phyloP scores from a whole-genome alignment of 2,888 invertebrate genomes.

The Polyommatus icarus region DNA sequence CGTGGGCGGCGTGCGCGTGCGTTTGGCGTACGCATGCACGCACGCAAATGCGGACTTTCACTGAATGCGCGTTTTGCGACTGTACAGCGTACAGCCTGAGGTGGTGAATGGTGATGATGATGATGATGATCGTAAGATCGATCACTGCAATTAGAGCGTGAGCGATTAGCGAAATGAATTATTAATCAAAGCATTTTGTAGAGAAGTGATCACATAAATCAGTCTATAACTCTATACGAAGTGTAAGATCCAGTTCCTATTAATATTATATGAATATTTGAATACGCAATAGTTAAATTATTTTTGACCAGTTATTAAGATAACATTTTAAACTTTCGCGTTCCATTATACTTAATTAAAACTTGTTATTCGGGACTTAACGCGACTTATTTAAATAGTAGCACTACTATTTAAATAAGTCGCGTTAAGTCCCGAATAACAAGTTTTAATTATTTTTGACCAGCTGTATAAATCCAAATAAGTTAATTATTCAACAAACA shows the following conservation, averaged over 20 bases:
- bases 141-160: slow-evolving; percentile 22
- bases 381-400: too few species aligned
- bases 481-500: too few species aligned
- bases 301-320: too few species aligned
- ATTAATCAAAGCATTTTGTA: neutral
- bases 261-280: neutral
- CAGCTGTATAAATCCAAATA: too few species aligned
- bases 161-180: neutral
- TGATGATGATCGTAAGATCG: neutral
- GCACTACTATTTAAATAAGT: too few species aligned
- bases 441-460: too few species aligned
- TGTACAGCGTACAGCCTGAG: neutral
- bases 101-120: neutral
- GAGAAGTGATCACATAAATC: neutral
- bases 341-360: too few species aligned
- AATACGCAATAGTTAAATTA: too few species aligned
- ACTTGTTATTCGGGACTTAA: too few species aligned
- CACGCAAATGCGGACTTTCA: slow-evolving; percentile 28
- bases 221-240: too few species aligned
- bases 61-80: neutral
- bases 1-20: slow-evolving; percentile 16
- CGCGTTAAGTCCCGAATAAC: too few species aligned
- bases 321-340: too few species aligned
- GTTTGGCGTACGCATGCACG: slow-evolving; percentile 9
- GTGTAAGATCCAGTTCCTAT: neutral